Base-by-base conservation (phyloP, 1,140 invertebrate species). In the Conus ventricosus region DNA sequence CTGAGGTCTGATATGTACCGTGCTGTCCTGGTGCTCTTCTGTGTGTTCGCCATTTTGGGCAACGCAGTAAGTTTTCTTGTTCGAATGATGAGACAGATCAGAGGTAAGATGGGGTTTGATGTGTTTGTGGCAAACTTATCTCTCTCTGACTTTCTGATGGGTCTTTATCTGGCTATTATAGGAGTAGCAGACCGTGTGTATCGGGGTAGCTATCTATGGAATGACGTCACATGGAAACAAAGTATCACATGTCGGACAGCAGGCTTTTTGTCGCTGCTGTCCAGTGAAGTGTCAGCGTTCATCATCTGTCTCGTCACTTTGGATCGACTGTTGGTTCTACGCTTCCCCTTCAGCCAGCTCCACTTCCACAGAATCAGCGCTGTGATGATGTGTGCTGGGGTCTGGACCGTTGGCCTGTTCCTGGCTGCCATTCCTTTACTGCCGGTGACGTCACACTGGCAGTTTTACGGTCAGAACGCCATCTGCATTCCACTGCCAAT, bases 151-250 rank as follows among this genome's bases (percentile, higher is more conserved):
- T 88, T 93, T 25, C n/a, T 93, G 13, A 94, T 93, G 93, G 93
- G 93, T 11, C 80, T 94, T 3, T 94, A 94, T 71, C 57, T 94
- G 71, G 85, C 91, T 15, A 92, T 93, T 15, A 93, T 94, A n/a
- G 93, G 92, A 25, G 71, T 86, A 4, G 92, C 92, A 6, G 93
- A 94, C 85, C 78, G 88, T 20, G n/a, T 82, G 27, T 94, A 91
- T 85, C 87, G 91, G 13, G 93, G 92, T 27, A 82, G 17, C 3
- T 94, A 94, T 82, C 83, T 91, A 23, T 87, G 84, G 55, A 83
- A 92, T 80, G 92, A 91, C 15, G 81, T 78, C 0, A 23, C 80
- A 13, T 94, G 93, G 93, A 90, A 88, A 25, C 51, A 90, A 11
- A 92, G 93, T 51, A 23, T 0, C 0, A 51, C 86, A 8, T 94